Evolutionary conservation across 1,140 invertebrate species (phyloP).

Genomic region (Apis dorsata): DNA sequence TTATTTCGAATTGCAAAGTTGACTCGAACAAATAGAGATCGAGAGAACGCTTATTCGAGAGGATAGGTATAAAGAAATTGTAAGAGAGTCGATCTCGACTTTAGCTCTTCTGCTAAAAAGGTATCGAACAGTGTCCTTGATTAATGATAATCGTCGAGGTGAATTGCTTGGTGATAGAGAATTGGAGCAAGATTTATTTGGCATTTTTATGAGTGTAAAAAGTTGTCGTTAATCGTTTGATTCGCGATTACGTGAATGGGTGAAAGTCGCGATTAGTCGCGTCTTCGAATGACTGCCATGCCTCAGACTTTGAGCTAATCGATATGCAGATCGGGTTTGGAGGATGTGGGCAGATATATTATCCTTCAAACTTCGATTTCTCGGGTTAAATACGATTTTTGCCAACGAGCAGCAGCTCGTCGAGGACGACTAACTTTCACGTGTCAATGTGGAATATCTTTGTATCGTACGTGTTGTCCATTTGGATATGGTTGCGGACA

Average conservation of each 20-base stretch:
- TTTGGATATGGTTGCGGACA: too few species aligned
- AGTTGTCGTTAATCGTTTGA: background rate
- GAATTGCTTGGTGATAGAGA: constrained; percentile 12
- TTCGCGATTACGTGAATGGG: constrained; percentile 11
- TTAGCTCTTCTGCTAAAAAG: too few species aligned
- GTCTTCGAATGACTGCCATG: background rate
- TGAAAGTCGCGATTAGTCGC: constrained; percentile 20
- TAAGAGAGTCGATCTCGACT: too few species aligned
- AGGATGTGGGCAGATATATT: background rate
- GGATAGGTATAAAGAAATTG: too few species aligned
- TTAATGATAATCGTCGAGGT: background rate
- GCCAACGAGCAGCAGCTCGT: too few species aligned
- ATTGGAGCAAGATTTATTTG: background rate
- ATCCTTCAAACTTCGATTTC: background rate
- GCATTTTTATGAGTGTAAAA: background rate
- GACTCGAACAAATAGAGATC: too few species aligned
- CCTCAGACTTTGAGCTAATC: background rate
- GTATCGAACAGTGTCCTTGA: too few species aligned
- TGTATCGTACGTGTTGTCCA: too few species aligned
- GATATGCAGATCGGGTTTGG: background rate
- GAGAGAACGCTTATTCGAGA: too few species aligned
- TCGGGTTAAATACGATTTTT: background rate
- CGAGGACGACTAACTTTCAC: too few species aligned
- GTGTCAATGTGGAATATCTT: too few species aligned
- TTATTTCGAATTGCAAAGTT: too few species aligned